Conservation (phyloP, 2,113 vertebrate species). For the Epinephelus fuscoguttatus region DNA sequence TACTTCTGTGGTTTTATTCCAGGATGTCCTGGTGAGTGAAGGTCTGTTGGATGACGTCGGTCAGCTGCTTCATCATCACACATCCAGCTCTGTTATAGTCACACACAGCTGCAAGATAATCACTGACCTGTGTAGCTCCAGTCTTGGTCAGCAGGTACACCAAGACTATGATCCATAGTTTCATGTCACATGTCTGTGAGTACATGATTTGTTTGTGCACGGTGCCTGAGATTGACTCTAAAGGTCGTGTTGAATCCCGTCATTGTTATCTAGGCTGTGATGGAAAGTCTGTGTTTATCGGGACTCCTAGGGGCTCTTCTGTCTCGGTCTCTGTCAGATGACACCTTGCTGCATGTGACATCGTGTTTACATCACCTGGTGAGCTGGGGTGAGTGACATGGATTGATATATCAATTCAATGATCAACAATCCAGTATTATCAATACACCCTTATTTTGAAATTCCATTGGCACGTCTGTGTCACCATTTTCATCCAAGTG, state of each 20-base stretch:
- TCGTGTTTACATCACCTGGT: constrained; percentile 60
- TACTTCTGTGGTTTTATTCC: constrained; percentile 14
- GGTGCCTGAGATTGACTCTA: neutral
- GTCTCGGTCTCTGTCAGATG: constrained; percentile 51
- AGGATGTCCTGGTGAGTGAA: constrained; percentile 81
- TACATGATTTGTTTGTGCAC: neutral
- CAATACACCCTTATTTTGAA: no score
- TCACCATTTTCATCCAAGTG: no score
- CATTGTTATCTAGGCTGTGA: constrained; percentile 60
- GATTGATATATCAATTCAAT: no score
- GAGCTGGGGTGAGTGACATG: constrained; percentile 43
- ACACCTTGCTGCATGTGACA: constrained; percentile 60
- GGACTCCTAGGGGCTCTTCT: constrained; percentile 62
- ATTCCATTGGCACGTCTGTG: no score
- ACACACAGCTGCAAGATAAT: constrained; percentile 81
- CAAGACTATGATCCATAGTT: neutral
- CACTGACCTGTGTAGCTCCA: constrained; percentile 74
- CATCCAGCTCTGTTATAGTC: constrained; percentile 72
- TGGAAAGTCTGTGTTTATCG: constrained; percentile 61
- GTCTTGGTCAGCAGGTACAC: constrained; percentile 69
- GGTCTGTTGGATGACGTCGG: constrained; percentile 81
- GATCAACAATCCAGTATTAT: no score
- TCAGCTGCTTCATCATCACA: constrained; percentile 74
- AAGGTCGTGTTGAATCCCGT: neutral
- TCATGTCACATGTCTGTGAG: neutral